Evolutionary conservation across 1,140 invertebrate species (phyloP).

Genomic region (Penaeus indicus): DNA sequence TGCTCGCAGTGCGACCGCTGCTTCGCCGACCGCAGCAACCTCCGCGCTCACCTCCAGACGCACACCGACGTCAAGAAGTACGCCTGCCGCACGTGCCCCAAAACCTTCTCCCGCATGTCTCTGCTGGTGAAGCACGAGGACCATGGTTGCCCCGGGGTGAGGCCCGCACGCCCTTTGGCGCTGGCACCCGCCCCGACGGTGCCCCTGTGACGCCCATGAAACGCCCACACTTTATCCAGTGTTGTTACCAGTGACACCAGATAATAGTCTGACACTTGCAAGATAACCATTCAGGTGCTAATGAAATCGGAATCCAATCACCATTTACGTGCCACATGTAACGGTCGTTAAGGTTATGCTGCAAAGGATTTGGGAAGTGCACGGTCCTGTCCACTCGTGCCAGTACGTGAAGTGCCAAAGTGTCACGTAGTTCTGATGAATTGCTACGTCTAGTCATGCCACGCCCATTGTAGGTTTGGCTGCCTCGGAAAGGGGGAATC

Average conservation of each 20-base stretch:
- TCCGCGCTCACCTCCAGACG: constrained; percentile 48
- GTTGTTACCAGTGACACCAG: no score
- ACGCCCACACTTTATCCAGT: neutral
- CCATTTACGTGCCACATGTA: no score
- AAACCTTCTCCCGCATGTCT: constrained; percentile 97
- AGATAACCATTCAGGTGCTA: no score
- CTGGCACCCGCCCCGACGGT: constrained; percentile 31
- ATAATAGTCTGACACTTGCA: no score
- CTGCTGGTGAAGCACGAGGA: constrained; percentile 93
- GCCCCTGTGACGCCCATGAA: constrained; percentile 33
- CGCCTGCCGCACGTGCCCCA: constrained; percentile 72
- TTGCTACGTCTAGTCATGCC: constrained; percentile 48
- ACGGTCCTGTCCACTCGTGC: no score
- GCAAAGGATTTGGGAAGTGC: no score
- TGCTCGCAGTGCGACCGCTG: constrained; percentile 57
- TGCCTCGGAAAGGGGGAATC: constrained; percentile 29
- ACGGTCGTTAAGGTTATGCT: no score
- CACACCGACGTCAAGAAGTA: constrained; percentile 61
- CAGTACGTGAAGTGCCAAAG: neutral
- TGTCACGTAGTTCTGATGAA: constrained; percentile 1
- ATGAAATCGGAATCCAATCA: no score
- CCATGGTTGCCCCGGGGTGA: constrained; percentile 78
- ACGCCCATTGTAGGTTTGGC: constrained; percentile 38
- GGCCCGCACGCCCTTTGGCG: constrained; percentile 29
- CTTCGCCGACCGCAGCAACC: constrained; percentile 59